phyloP scores from a whole-genome alignment of 2,797 vertebrate species.

The Prunella strophiata region DNA sequence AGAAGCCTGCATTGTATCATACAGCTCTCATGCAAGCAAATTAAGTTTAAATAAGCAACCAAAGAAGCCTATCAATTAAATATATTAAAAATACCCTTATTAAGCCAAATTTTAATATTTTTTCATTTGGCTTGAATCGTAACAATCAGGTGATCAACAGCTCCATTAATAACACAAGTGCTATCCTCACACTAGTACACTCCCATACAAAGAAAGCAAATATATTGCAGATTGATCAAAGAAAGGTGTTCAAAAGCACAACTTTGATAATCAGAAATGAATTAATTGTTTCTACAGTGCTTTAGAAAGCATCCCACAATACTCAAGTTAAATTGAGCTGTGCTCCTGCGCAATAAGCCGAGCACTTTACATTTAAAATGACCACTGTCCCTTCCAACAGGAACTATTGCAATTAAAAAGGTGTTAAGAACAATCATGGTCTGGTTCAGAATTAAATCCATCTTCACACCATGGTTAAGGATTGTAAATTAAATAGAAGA shows the following conservation, averaged over 20 bases:
- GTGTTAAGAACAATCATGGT: neutral
- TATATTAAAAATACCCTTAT: neutral
- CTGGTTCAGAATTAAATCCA: neutral
- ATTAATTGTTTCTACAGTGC: neutral
- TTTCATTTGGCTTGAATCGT: neutral
- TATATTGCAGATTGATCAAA: neutral
- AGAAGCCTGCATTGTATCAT: neutral
- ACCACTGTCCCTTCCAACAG: neutral
- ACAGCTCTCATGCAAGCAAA: neutral
- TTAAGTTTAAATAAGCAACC: constrained; percentile 36
- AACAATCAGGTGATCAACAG: neutral
- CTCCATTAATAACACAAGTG: neutral
- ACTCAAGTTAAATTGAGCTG: neutral
- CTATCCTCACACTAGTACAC: neutral
- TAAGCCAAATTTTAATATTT: neutral
- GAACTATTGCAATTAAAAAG: neutral
- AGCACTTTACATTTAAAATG: neutral
- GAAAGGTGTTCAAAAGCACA: neutral
- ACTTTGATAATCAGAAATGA: neutral
- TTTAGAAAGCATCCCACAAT: neutral
- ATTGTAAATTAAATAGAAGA: neutral
- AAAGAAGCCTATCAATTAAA: constrained; percentile 22
- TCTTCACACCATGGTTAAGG: neutral
- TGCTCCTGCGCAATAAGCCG: neutral
- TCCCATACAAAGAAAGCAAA: neutral